These are phyloP conservation scores for Leptobrachium leishanense DNA, from an alignment of 2,113 vertebrate genomes.

Conservation along the genomic window DNA sequence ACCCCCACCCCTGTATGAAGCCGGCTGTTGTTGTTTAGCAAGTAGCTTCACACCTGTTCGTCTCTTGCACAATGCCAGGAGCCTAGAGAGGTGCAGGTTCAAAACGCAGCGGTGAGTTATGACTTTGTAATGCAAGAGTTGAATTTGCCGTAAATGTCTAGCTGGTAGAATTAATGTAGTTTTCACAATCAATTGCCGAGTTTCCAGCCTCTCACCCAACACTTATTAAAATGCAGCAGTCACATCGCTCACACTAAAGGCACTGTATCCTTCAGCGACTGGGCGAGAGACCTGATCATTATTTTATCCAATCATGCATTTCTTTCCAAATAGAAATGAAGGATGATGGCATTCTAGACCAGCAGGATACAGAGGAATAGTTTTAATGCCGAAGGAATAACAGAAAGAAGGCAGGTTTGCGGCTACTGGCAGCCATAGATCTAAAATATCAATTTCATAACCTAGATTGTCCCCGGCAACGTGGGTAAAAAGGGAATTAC, in stretches of 20 bases:
- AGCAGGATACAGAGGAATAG: not conserved
- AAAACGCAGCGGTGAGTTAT: conserved; percentile 14
- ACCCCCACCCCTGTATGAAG: too few relatives aligned
- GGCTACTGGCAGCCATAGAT: too few relatives aligned
- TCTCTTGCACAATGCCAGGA: too few relatives aligned
- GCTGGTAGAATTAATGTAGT: conserved; percentile 26
- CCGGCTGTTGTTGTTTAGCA: too few relatives aligned
- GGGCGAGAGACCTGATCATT: conserved; percentile 25
- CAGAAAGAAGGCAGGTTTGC: not conserved
- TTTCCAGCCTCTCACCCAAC: conserved; percentile 21
- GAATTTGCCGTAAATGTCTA: conserved; percentile 28
- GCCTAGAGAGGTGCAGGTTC: conserved; percentile 1
- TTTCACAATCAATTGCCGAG: conserved; percentile 35
- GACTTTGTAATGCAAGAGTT: conserved; percentile 17
- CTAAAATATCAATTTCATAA: too few relatives aligned
- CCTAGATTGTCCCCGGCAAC: too few relatives aligned
- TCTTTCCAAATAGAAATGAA: conserved; percentile 20
- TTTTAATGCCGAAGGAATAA: not conserved
- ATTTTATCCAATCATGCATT: conserved; percentile 32
- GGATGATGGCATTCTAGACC: conserved; percentile 9
- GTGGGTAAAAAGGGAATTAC: too few relatives aligned
- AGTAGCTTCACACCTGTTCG: too few relatives aligned
- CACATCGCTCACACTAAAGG: conserved; percentile 28
- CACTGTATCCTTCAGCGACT: conserved; percentile 24
- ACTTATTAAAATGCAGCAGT: conserved; percentile 37